Conservation (phyloP, 2,888 invertebrate species). For the Exephanes ischioxanthus region DNA sequence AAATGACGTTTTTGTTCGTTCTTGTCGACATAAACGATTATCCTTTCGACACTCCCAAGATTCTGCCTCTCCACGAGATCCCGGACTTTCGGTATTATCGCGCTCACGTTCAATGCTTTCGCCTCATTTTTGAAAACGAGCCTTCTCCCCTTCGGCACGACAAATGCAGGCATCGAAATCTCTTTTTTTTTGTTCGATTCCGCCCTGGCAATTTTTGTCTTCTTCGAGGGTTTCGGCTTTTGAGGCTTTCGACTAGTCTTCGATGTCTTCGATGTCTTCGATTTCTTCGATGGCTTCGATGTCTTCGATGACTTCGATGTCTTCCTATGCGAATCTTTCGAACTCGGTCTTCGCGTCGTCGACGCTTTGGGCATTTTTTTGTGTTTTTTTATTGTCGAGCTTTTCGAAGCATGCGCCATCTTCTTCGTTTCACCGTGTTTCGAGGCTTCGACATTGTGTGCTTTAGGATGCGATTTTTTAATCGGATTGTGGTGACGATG, state of each 20-base stretch:
- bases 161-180: not conserved
- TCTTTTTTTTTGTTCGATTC: constrained; percentile 18
- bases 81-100: constrained; percentile 69
- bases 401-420: constrained; percentile 22
- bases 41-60: constrained; percentile 71
- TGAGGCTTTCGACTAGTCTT: not conserved
- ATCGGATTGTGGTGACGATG: not conserved
- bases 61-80: constrained; percentile 69
- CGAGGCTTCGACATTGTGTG: not conserved
- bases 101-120: constrained; percentile 57
- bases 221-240: not conserved
- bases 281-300: too few relatives aligned
- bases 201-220: not conserved
- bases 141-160: constrained; percentile 4
- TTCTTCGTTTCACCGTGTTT: constrained; percentile 19
- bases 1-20: constrained; percentile 56
- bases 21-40: constrained; percentile 73
- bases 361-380: not conserved
- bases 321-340: not conserved
- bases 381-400: constrained; percentile 1
- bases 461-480: constrained; percentile 6
- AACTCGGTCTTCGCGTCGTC: not conserved
- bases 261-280: not conserved
- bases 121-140: constrained; percentile 54
- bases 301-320: not conserved